Conservation (phyloP, 2,888 invertebrate genomes). For the Brassicogethes aeneus region DNA sequence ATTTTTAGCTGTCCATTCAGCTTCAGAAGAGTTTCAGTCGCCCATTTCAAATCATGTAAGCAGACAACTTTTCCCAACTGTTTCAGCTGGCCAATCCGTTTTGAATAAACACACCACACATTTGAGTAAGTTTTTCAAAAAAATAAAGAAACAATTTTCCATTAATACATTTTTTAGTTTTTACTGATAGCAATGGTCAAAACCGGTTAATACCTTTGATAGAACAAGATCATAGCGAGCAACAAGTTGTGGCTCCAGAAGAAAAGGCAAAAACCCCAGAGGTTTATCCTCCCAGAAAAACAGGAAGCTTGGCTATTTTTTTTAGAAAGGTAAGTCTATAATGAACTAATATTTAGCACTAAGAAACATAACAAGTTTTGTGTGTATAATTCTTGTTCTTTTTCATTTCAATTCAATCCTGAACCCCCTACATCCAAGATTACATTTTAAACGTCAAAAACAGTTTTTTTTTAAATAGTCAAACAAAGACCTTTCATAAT, state of each 20-base stretch:
- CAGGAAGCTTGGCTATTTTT: slow-evolving; percentile 66
- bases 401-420: too few species aligned
- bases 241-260: slow-evolving; percentile 17
- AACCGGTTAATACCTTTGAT: slow-evolving; percentile 31
- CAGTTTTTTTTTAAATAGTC: too few species aligned
- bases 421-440: too few species aligned
- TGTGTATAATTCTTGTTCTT: too few species aligned
- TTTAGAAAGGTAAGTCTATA: slow-evolving; percentile 90
- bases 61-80: slow-evolving; percentile 36
- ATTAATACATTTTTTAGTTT: slow-evolving; percentile 19
- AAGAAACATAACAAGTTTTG: too few species aligned
- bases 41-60: slow-evolving; percentile 45
- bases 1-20: too few species aligned
- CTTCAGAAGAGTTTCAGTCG: slow-evolving; percentile 56
- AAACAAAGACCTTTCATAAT: too few species aligned
- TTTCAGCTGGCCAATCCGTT: slow-evolving; percentile 41
- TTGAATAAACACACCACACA: slow-evolving; percentile 21
- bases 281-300: slow-evolving; percentile 43
- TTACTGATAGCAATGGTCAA: slow-evolving; percentile 32
- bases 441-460: too few species aligned
- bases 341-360: too few species aligned
- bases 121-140: slow-evolving; percentile 19
- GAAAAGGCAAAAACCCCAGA: slow-evolving; percentile 10
- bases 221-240: slow-evolving; percentile 15
- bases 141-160: background rate